phyloP scores from a whole-genome alignment of 2,113 vertebrate genomes.

The Nannospalax galili region DNA sequence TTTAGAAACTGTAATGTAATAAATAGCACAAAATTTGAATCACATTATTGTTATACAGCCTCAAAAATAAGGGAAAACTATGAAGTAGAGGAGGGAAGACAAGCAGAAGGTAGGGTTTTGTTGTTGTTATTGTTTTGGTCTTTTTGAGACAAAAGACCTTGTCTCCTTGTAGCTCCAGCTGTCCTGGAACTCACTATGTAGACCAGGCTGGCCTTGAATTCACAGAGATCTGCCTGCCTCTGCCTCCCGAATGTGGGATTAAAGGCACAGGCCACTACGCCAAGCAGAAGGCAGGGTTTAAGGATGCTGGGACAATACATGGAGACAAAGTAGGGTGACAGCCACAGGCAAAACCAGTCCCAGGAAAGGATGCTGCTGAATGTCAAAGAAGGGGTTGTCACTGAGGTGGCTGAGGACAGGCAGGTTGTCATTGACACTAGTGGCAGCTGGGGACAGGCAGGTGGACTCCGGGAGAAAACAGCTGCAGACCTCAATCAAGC shows the following conservation, averaged over 20 bases:
- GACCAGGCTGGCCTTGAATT: no score
- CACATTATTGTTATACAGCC: neutral
- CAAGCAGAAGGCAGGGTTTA: neutral
- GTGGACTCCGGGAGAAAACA: neutral
- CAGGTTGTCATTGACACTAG: neutral
- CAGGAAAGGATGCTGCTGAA: no score
- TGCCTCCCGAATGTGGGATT: no score
- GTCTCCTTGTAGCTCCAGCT: no score
- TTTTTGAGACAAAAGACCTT: no score
- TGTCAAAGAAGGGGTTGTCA: neutral
- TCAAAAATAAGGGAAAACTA: neutral
- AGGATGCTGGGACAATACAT: neutral
- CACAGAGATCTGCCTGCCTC: no score
- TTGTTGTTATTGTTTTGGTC: no score
- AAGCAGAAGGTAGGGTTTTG: neutral
- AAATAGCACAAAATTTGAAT: slow-evolving; percentile 5
- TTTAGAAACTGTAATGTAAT: neutral
- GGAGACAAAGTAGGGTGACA: neutral
- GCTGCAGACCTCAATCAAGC: neutral
- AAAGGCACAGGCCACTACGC: no score
- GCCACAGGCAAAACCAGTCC: neutral
- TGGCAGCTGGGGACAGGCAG: neutral
- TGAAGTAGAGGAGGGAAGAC: neutral
- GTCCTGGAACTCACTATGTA: no score
- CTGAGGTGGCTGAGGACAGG: no score